Conservation (phyloP, 2,113 vertebrate genomes). For the Trematomus loennbergii region DNA sequence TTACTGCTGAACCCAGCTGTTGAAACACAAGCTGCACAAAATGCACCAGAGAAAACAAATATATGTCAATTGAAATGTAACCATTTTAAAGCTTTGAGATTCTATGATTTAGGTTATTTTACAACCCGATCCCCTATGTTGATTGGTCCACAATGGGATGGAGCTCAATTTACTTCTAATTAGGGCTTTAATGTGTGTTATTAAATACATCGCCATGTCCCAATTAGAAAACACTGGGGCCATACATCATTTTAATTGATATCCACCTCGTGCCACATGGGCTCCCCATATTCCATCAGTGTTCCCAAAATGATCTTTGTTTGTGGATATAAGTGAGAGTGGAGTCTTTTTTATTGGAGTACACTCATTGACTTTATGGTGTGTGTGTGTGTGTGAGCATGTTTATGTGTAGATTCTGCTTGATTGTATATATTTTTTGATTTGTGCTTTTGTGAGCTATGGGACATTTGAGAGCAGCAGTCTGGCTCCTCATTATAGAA, state of each 20-base stretch:
- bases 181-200: slow-evolving; percentile 84
- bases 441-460: slow-evolving; percentile 61
- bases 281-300: slow-evolving; percentile 64
- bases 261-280: slow-evolving; percentile 77
- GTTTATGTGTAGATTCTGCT: slow-evolving; percentile 18
- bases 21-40: no score
- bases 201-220: slow-evolving; percentile 87
- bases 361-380: slow-evolving; percentile 53
- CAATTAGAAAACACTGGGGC: slow-evolving; percentile 81
- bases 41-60: slow-evolving; percentile 28
- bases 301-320: slow-evolving; percentile 71
- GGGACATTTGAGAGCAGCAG: slow-evolving; percentile 58
- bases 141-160: slow-evolving; percentile 80
- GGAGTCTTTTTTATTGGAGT: slow-evolving; percentile 43
- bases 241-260: slow-evolving; percentile 88
- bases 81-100: slow-evolving; percentile 29
- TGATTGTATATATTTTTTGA: slow-evolving; percentile 60
- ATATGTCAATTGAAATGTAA: slow-evolving; percentile 32
- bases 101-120: background rate
- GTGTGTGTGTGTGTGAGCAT: slow-evolving; percentile 3
- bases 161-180: slow-evolving; percentile 85
- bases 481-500: slow-evolving; percentile 74
- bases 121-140: slow-evolving; percentile 70
- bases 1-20: background rate
- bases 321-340: slow-evolving; percentile 34